Base-by-base conservation (phyloP, 92 coral and sea anemone species). In the Siderastrea radians region DNA sequence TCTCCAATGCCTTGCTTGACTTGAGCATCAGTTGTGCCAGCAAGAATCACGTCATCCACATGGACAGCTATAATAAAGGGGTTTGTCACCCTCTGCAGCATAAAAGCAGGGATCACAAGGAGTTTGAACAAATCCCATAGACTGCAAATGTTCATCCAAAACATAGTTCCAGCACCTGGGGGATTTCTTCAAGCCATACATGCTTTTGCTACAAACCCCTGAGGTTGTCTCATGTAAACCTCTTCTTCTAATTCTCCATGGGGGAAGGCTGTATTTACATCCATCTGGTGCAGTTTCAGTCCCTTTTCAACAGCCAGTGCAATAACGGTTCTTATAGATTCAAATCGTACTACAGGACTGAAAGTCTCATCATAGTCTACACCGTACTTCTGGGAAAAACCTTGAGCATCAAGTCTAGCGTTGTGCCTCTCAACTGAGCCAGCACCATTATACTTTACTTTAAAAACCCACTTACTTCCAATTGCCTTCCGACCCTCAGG, bases 381-480 rank as follows among this genome's bases (percentile, higher is more conserved):
- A 11, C 80, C 91, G 48, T 81, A 86, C 78, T 87, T 82, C 89
- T 82, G 91, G 72, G 88, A 84, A 73, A 82, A 81, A 49, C 94
- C 85, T 64, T 86, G 87, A 58, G 94, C 90, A 74, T 81, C 94
- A 43, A 91, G 87, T 7, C 94, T 62, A 61, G 85, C 88, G 82
- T 86, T 91, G 65, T 81, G 74, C 19, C 87, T 80, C 52, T 91
- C 88, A 60, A 86, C 91, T 75, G 68, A 49, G 58, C 89, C 89
- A 62, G 87, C 80, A 84, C 53, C 68, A 60, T 52, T 47, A 79
- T 85, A 79, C 64, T 90, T 90, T 13, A 85, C 82, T 59, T 84
- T 90, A 48, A 90, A 90, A 47, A 85, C 87, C 82, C 78, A 74
- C 52, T 74, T 74, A 45, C 92, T 84, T 50, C 80, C 84, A 66